Evolutionary conservation across 1,140 invertebrate genomes (phyloP), one percentile per base, ranked within the genome.

Genomic region (Riptortus pedestris): DNA sequence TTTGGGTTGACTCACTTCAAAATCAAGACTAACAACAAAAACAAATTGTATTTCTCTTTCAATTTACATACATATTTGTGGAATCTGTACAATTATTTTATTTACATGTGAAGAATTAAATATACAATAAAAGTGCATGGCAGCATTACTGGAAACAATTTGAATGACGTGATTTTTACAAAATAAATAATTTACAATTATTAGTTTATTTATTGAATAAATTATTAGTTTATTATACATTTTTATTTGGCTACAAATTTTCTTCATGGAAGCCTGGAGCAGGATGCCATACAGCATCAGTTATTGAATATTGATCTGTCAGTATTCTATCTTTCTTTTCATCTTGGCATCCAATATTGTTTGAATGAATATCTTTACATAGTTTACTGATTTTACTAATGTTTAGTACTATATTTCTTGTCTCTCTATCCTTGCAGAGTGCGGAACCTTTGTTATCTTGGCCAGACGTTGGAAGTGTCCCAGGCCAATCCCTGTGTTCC

Each of bases 201-300:
- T n/a, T n/a, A n/a, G n/a, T n/a, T n/a, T n/a, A n/a, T n/a, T n/a
- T n/a, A n/a, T n/a, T n/a, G n/a, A n/a, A n/a, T n/a, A n/a, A n/a
- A n/a, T n/a, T n/a, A n/a, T n/a, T n/a, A n/a, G n/a, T n/a, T n/a
- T n/a, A n/a, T n/a, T n/a, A n/a, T n/a, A n/a, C n/a, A n/a, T n/a
- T n/a, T n/a, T n/a, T n/a, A n/a, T n/a, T n/a, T n/a, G n/a, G 31
- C 14, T 38, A 38, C 5, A 14, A 38, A 27, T 24, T 55, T 24
- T 55, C 51, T 27, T 55, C 51, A 26, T 55, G 51, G 11, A 55
- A 55, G 4, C 51, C 51, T 11, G 51, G 51, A 55, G 51, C 51
- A 55, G 51, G 51, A 55, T 55, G 51, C 51, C 51, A 55, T 4
- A 55, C 51, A 24, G 51, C 51, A 55, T 55, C 51, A 24, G 24